Evolutionary conservation across 1,140 invertebrate species (phyloP).

Genomic region (Saccostrea echinata): DNA sequence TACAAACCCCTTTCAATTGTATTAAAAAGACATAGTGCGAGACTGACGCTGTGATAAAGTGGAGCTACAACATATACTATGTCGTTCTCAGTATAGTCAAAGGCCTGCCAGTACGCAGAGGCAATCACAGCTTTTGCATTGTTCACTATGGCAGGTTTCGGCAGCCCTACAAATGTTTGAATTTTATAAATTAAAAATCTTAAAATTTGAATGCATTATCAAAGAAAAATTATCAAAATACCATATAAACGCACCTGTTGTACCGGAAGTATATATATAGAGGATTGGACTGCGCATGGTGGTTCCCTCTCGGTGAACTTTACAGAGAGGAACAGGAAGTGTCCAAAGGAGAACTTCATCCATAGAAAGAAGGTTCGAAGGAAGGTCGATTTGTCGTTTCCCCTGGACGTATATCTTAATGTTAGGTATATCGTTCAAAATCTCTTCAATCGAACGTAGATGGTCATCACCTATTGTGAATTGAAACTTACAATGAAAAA

Average conservation of each 20-base stretch:
- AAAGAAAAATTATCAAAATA: no score
- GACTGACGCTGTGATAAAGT: constrained; percentile 69
- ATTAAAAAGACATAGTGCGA: constrained; percentile 53
- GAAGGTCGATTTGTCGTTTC: neutral
- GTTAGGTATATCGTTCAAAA: constrained; percentile 40
- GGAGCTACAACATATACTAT: constrained; percentile 68
- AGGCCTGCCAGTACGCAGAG: constrained; percentile 22
- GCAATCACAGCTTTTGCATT: constrained; percentile 54
- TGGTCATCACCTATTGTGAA: constrained; percentile 50
- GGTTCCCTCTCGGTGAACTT: constrained; percentile 40
- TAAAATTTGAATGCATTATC: no score
- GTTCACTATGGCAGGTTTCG: constrained; percentile 65
- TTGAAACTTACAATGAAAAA: neutral
- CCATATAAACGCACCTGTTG: constrained; percentile 53
- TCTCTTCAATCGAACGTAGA: constrained; percentile 48
- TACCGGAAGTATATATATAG: constrained; percentile 62
- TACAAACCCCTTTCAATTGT: constrained; percentile 53
- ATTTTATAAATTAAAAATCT: neutral
- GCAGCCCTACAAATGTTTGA: constrained; percentile 48
- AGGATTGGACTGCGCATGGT: constrained; percentile 43
- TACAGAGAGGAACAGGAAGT: no score
- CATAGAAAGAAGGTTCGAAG: constrained; percentile 43
- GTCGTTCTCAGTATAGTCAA: constrained; percentile 61
- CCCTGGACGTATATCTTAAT: constrained; percentile 46
- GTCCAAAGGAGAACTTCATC: constrained; percentile 44